Evolutionary conservation across 1,140 invertebrate genomes (phyloP), one percentile per base, ranked within the genome.

Genomic region (Drosophila paulistorum): DNA sequence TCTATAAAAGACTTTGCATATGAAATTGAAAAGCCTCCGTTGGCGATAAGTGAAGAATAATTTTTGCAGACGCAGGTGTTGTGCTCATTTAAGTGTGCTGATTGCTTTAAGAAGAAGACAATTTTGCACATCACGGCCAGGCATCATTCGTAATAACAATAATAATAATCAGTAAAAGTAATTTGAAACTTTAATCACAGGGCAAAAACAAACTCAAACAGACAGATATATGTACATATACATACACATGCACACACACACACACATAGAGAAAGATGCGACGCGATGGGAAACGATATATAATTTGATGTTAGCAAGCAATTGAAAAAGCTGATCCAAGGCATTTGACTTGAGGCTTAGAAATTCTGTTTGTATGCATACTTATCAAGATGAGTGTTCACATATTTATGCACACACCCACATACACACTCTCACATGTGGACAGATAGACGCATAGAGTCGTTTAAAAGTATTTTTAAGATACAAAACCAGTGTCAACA

Each of bases 11-110:
- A 59, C 33, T 59, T 59, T 59, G 57, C 57, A 59, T 59, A 59
- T 59, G 57, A 59, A 59, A 59, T 59, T 59, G 57, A 59, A 59
- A 59, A 59, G 57, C 57, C 57, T 59, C 57, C 30, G 57, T 33
- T 37, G 33, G 57, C 57, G 57, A 37, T 59, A 59, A 59, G 57
- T 59, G 57, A 59, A 20, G 57, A 37, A 59, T 59, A 59, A 59
- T 59, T 59, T 59, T 59, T 37, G 57, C 57, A 59, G 57, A 20
- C 26, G 57, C 57, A 59, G 57, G 57, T 59, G 57, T 59, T 59
- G 57, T 59, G 57, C 57, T 59, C 57, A 59, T 59, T 59, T 59
- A 59, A 59, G 30, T 59, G 57, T 59, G 57, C 57, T 59, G 57
- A 59, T 59, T 59, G 57, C 57, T 59, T 59, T 59, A 59, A 59